Conservation (phyloP, 1,140 invertebrate genomes). For the Oryzaephilus surinamensis region DNA sequence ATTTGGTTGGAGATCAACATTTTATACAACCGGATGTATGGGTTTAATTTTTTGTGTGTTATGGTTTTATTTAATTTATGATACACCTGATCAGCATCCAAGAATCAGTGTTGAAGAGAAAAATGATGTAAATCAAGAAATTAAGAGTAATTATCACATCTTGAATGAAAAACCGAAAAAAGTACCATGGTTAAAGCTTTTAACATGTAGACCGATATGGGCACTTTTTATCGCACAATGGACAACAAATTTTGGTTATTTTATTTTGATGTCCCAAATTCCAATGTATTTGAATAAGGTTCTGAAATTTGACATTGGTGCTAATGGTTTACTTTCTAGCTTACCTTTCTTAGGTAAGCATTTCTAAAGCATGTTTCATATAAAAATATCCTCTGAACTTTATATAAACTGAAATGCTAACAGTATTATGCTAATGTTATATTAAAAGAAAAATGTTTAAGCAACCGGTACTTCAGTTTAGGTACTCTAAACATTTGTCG, state of each 20-base stretch:
- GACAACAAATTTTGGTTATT: constrained; percentile 84
- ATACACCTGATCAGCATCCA: constrained; percentile 73
- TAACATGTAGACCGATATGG: constrained; percentile 76
- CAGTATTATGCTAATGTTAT: too few species aligned
- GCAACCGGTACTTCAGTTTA: too few species aligned
- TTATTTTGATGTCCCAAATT: constrained; percentile 81
- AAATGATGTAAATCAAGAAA: too few species aligned
- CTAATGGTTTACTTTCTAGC: constrained; percentile 70
- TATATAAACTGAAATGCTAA: too few species aligned
- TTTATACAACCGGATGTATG: constrained; percentile 66
- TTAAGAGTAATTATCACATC: neutral
- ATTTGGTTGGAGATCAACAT: constrained; percentile 68
- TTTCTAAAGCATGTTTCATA: too few species aligned
- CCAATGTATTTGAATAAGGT: constrained; percentile 88
- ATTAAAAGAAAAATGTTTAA: too few species aligned
- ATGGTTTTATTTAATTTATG: constrained; percentile 77
- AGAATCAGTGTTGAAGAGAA: constrained; percentile 68
- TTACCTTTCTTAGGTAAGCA: constrained; percentile 66
- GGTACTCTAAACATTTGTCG: too few species aligned
- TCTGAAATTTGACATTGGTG: constrained; percentile 72
- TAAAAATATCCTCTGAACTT: too few species aligned
- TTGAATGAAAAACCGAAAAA: constrained; percentile 36
- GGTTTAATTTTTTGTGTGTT: constrained; percentile 66
- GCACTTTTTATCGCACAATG: constrained; percentile 80
- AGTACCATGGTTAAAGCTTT: constrained; percentile 70